phyloP scores from a whole-genome alignment of 2,888 invertebrate species.

The Rhyacophila evoluta region DNA sequence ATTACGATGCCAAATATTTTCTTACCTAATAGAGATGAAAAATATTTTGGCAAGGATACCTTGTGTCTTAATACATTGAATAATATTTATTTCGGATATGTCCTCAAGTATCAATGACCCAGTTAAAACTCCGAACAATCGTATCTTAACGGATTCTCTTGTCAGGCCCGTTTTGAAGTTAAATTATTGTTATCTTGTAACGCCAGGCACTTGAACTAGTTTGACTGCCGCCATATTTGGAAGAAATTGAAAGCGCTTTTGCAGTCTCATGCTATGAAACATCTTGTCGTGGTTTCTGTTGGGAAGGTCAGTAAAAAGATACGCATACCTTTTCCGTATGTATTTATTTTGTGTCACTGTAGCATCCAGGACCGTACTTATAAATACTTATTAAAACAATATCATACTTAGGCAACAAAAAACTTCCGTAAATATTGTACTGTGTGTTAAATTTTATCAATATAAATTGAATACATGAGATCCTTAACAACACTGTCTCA shows the following conservation, averaged over 20 bases:
- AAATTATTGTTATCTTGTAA: slow-evolving; percentile 10
- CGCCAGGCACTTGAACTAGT: slow-evolving; percentile 31
- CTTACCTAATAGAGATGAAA: neutral
- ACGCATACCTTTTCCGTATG: neutral
- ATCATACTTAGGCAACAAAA: no score
- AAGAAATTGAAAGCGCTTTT: slow-evolving; percentile 3
- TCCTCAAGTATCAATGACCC: slow-evolving; percentile 25
- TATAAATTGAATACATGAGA: no score
- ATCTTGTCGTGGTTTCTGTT: slow-evolving; percentile 21
- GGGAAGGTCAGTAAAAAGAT: slow-evolving; percentile 22
- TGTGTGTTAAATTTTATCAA: no score
- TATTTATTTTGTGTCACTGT: neutral
- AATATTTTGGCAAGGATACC: neutral
- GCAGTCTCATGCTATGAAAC: neutral
- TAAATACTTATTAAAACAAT: no score
- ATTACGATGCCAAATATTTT: no score
- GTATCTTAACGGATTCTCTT: slow-evolving; percentile 8
- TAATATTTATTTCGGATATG: slow-evolving; percentile 12
- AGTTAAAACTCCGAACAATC: slow-evolving; percentile 6
- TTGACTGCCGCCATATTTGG: slow-evolving; percentile 27
- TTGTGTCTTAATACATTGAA: slow-evolving; percentile 17
- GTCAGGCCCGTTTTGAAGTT: neutral
- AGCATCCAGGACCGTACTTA: neutral
- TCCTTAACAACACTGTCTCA: no score
- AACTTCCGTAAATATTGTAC: no score